Evolutionary conservation across 2,888 invertebrate species (phyloP), one percentile per base, ranked within the genome.

Genomic region (Venustoraphidia nigricollis): DNA sequence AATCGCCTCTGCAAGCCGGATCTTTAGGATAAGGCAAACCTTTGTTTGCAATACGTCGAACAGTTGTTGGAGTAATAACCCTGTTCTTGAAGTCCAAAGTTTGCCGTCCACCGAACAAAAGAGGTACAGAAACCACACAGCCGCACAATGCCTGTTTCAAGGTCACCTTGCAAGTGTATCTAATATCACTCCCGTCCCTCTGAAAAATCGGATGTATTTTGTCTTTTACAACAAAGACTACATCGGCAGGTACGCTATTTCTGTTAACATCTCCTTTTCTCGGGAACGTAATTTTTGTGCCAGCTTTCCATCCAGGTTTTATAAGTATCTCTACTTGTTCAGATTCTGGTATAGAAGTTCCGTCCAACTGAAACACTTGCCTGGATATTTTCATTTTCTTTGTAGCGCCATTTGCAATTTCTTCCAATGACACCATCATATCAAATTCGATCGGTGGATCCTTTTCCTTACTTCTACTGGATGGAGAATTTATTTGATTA

Each of bases 341-440:
- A 59, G 95, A 94, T 64, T 95, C 94, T 56, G 82, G 83, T 55
- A 77, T 78, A 0, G 80, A 72, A 0, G 78, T 75, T 5, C 91
- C 90, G 61, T 93, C 91, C 0, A 82, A 71, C 52, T 80, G 79
- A 36, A 84, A 68, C 1, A 89, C 84, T 60, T 91, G 79, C 44
- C 92, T 78, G 0, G 91, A 93, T 52, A 97, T 97, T 67, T 94
- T 96, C 89, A 97, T 94, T 64, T 93, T 95, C 68, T 96, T 97
- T 0, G 85, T 83, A 61, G 91, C 91, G 10, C 96, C 97, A 42
- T 76, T 81, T 39, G 83, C 75, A 48, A 96, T 85, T 58, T 97
- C 96, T 61, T 97, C 96, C 43, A 97, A 65, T 0, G 84, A 77
- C 1, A 95, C 87, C 59, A 84, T 88, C 37, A 96, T 67, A 58